Evolutionary conservation across 2,113 vertebrate genomes (phyloP), one percentile per base, ranked within the genome.

Genomic region (Triplophysa dalaica): DNA sequence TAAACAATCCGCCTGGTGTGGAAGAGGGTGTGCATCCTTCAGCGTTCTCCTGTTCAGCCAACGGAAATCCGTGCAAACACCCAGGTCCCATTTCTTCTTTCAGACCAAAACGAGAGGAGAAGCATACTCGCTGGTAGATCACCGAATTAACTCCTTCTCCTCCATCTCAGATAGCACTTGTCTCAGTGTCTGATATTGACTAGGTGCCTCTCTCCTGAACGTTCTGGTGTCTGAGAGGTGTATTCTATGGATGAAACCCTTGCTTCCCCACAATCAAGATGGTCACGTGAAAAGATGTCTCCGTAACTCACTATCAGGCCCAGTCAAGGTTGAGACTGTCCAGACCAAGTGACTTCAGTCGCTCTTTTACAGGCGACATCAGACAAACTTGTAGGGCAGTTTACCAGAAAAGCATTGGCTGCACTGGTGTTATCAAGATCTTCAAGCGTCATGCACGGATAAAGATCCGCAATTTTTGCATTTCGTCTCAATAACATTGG

Each of bases 401-500:
- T 73, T 11, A 73, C 70, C 13, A 73, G 19, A 29, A 29, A 2
- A 3, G 50, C 16, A 1, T 14, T 16, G 2, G 19, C 9, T 29
- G 26, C 26, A 29, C 26, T 29, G 26, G 26, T 29, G 1, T 4
- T 14, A n/a, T 54, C 45, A 21, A 75, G n/a, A 4, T 81, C 82
- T 9, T 86, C 72, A 29, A 81, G 48, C 2, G 81, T 73, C 5
- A 85, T 26, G 62, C 82, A 85, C 41, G 61, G 16, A 41, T n/a
- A 81, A 0, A 85, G 29, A 43, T 84, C 84, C 29, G 81, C 81
- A n/a, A 85, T 19, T 48, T 84, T 85, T 2, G 74, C 70, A 70
- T 81, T 84, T 3, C 68, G 29, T 64, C 82, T 67, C 14, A 81
- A 24, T 16, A 77, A 17, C 8, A 83, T 74, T 33, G 58, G 45